Base-by-base conservation (phyloP, 2,888 invertebrate species). In the Harpalus rufipes region DNA sequence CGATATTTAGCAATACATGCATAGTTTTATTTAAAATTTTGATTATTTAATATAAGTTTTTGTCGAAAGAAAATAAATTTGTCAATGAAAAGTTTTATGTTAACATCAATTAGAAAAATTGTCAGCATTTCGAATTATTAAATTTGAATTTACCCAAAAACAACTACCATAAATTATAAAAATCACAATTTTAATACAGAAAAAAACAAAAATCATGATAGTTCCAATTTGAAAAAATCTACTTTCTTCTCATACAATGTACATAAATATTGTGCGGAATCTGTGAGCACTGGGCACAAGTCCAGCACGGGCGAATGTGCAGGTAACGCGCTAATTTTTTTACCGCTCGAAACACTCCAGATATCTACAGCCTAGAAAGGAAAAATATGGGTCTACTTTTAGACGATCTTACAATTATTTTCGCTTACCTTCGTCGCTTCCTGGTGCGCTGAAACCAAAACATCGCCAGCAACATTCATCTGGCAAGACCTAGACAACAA, bases 391-490 rank as follows among this genome's bases (percentile, higher is more conserved):
- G 1, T 2, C 1, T 25, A 2, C 3, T 25, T 25, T 25, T 25
- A 1, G 25, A 25, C 25, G n/a, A n/a, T n/a, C n/a, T n/a, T n/a
- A n/a, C n/a, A n/a, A n/a, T n/a, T n/a, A n/a, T n/a, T n/a, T n/a
- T n/a, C 44, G 8, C 44, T 51, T 2, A 93, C 91, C 4, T 93
- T 93, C n/a, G 92, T 93, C 80, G 94, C 94, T 90, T 97, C 97
- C 85, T 96, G 94, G 88, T 96, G 95, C 0, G 95, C 95, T 0
- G 95, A 95, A 0, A 96, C 93, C 89, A 95, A 92, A 7, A 93
- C 92, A 8, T 94, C 92, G 3, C 93, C 91, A 0, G 93, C 93
- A 0, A 93, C 89, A 0, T 92, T 91, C 39, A 93, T 90, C 7
- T 95, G 93, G 89, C 94, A 93, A 0, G 95, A 92, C 74, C 94